Evolutionary conservation across 2,888 invertebrate genomes (phyloP), one percentile per base, ranked within the genome.

Genomic region (Erebia palarica): DNA sequence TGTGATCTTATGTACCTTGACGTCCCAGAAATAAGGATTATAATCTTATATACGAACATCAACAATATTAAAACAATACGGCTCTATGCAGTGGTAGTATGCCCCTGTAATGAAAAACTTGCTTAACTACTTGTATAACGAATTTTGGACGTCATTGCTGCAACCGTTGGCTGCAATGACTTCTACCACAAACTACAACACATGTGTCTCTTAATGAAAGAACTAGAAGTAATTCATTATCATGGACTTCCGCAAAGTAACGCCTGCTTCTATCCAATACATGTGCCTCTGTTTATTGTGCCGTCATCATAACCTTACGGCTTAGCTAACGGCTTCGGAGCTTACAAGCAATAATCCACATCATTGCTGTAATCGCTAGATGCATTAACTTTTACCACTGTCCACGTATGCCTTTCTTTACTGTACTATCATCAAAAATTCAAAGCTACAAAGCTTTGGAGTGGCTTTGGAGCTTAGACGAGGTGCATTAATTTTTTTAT

Each of bases 361-460:
- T 27, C 27, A 27, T 3, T 27, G 27, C 27, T 27, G 27, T 27
- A 27, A 27, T 4, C 27, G 27, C 60, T 16, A 11, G 1, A 44
- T 42, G 16, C 42, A 18, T 1, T 69, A 16, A 66, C 66, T 75
- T 71, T 55, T 9, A 53, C 64, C 60, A 53, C 16, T 10, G 13
- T 11, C 36, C 76, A 77, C 79, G 78, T 78, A 78, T 79, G 79
- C 73, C 74, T 72, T 51, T 80, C 77, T 80, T 79, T 80, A 79
- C 78, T 77, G 76, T 78, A 75, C 79, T 78, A 79, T 79, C 80
- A 79, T 79, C 79, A 75, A 76, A 78, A 77, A 76, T 73, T 76
- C 75, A 71, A 73, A 13, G 61, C 69, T 72, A n/a, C n/a, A n/a
- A n/a, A n/a, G n/a, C n/a, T 66, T 67, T 64, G 66, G 51, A 11